phyloP scores from a whole-genome alignment of 1,140 invertebrate species.

The Paraescarpia echinospica region DNA sequence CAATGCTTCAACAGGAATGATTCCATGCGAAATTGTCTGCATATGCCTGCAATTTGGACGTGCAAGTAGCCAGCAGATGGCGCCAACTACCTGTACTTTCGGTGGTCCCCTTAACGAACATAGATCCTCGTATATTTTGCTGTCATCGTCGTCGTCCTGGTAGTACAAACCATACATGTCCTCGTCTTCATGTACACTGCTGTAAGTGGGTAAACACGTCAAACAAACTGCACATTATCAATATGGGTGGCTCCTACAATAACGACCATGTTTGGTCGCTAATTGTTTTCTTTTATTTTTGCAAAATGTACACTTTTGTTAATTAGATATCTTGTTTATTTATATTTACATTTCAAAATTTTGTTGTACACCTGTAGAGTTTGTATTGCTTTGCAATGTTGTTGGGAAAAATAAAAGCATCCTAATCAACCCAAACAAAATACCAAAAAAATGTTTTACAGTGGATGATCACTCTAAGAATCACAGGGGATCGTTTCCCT shows the following conservation, averaged over 20 bases:
- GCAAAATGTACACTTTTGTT: too few species aligned
- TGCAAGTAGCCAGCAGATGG: neutral
- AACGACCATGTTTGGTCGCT: too few species aligned
- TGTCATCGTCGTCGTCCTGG: slow-evolving; percentile 67
- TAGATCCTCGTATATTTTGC: slow-evolving; percentile 57
- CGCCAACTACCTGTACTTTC: slow-evolving; percentile 18
- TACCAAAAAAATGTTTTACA: too few species aligned
- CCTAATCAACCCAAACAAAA: too few species aligned
- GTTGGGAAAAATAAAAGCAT: too few species aligned
- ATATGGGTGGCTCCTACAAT: neutral
- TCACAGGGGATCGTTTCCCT: too few species aligned
- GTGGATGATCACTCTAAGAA: too few species aligned
- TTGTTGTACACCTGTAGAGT: too few species aligned
- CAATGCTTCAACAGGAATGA: neutral
- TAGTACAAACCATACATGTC: slow-evolving; percentile 78
- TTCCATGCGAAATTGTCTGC: neutral
- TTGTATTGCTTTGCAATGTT: too few species aligned
- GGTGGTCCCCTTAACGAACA: slow-evolving; percentile 36
- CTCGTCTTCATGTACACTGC: slow-evolving; percentile 64
- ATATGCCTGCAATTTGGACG: neutral
- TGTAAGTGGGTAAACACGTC: neutral
- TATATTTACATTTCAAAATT: too few species aligned
- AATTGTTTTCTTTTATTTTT: too few species aligned
- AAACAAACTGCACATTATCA: neutral
- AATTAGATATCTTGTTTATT: too few species aligned